Evolutionary conservation across 2,888 invertebrate genomes (phyloP), one percentile per base, ranked within the genome.

Genomic region (Volucella zonaria): DNA sequence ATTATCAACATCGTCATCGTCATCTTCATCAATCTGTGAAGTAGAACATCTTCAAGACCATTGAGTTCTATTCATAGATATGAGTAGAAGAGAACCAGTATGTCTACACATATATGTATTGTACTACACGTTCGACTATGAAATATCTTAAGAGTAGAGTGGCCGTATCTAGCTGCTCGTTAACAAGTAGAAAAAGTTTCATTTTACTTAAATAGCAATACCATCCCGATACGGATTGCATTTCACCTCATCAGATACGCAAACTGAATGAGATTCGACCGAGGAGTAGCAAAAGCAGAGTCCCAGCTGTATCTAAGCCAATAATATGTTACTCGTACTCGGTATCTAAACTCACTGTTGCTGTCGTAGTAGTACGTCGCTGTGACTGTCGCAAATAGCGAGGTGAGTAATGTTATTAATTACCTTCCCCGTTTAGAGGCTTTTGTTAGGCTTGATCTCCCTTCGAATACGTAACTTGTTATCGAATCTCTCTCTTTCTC

Each of bases 11-110:
- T 51, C 59, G 23, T 40, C 51, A 11, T 52, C 15, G n/a, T 52
- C 18, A 42, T 81, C 81, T 49, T 70, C 79, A 73, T 76, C 80
- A 76, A 73, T 80, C 76, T 68, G 85, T 76, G 81, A 85, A 85
- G 85, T 85, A 73, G 85, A 85, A 81, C 85, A 77, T 76, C 71
- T 81, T 68, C 70, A 66, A 81, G 81, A 81, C 54, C 75, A 62
- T 51, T 75, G 56, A 47, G 47, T 67, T 67, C 75, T 66, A 67
- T 67, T 75, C 75, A 76, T 67, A 64, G 47, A 59, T 15, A 42
- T 58, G 15, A 1, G 23, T 61, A 38, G 9, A 45, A 10, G 15
- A 52, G 12, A 9, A 12, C 31, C 31, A 31, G 31, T 31, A 31
- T 31, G 31, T 31, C 31, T 31, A 31, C 31, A 31, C 31, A 31